Conservation (phyloP, 2,888 invertebrate genomes). For the Metellina segmentata region DNA sequence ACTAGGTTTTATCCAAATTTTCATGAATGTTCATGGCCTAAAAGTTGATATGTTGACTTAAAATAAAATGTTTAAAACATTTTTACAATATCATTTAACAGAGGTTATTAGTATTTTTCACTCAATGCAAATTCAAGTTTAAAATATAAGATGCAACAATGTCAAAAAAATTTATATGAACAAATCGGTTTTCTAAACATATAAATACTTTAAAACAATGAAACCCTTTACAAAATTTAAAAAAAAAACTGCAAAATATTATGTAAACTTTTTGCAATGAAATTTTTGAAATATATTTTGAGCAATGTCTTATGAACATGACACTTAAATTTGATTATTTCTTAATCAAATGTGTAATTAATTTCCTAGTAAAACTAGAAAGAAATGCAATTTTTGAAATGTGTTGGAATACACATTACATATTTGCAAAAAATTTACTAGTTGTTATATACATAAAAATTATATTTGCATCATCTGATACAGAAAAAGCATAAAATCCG, state of each 20-base stretch:
- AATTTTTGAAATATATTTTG: too few relatives aligned
- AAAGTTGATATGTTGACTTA: conserved; percentile 64
- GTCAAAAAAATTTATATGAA: too few relatives aligned
- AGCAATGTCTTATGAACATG: not conserved
- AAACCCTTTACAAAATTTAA: not conserved
- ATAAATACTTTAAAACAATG: not conserved
- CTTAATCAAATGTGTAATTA: not conserved
- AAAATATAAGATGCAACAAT: too few relatives aligned
- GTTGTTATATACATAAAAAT: not conserved
- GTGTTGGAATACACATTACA: not conserved
- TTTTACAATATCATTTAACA: not conserved
- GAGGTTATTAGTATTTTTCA: not conserved
- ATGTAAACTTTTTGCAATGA: not conserved
- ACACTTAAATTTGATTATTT: not conserved
- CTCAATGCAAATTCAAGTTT: too few relatives aligned
- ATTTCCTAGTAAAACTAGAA: not conserved
- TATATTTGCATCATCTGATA: not conserved
- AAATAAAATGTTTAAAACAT: conserved; percentile 18
- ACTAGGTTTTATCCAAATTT: conserved; percentile 27
- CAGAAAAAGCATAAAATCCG: not conserved
- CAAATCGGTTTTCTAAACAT: too few relatives aligned
- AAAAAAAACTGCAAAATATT: not conserved
- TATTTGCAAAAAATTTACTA: not conserved
- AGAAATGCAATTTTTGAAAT: not conserved
- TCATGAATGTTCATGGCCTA: conserved; percentile 18